A percentile compares a stretch with the other conserved stretches of the same genome.
These are phyloP conservation scores for Latheticus oryzae DNA, from an alignment of 2,888 invertebrate species.

Conservation along the genomic window DNA sequence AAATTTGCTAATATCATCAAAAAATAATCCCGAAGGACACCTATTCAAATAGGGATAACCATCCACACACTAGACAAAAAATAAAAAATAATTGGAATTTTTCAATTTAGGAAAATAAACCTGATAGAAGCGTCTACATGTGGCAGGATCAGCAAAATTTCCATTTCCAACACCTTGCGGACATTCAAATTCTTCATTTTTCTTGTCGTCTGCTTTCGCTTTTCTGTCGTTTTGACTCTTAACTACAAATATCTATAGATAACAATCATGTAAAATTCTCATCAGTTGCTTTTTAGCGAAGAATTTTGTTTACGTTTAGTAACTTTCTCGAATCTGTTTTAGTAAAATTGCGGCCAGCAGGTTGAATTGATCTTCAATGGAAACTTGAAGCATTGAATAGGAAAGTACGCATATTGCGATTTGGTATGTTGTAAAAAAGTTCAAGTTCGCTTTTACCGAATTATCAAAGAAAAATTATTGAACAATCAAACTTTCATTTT, in stretches of 20 bases:
- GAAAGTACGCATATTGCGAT: slow-evolving; percentile 17
- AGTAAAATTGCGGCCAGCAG: slow-evolving; percentile 29
- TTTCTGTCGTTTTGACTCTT: slow-evolving; percentile 63
- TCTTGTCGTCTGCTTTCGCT: slow-evolving; percentile 67
- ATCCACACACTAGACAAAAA: slow-evolving; percentile 82
- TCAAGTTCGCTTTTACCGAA: slow-evolving; percentile 38
- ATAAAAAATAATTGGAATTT: slow-evolving; percentile 19
- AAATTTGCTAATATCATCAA: slow-evolving; percentile 89
- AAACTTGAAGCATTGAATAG: slow-evolving; percentile 14
- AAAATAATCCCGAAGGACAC: slow-evolving; percentile 90
- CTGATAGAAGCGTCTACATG: slow-evolving; percentile 90
- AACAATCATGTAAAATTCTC: slow-evolving; percentile 43
- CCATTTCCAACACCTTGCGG: slow-evolving; percentile 88
- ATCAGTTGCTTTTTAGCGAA: slow-evolving; percentile 25
- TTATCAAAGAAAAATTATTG: neutral
- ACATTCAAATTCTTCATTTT: slow-evolving; percentile 78
- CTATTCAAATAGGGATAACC: slow-evolving; percentile 88
- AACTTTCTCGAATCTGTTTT: slow-evolving; percentile 25
- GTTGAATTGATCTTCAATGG: slow-evolving; percentile 26
- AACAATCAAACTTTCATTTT: slow-evolving; percentile 28
- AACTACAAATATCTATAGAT: slow-evolving; percentile 60
- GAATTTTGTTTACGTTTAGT: slow-evolving; percentile 5
- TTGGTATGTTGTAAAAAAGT: slow-evolving; percentile 26
- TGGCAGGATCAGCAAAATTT: slow-evolving; percentile 89
- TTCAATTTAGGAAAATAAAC: slow-evolving; percentile 64